Percentiles rank a stretch among this genome's conserved stretches.
Conservation (phyloP, 2,888 invertebrate genomes). For the Aelia acuminata region DNA sequence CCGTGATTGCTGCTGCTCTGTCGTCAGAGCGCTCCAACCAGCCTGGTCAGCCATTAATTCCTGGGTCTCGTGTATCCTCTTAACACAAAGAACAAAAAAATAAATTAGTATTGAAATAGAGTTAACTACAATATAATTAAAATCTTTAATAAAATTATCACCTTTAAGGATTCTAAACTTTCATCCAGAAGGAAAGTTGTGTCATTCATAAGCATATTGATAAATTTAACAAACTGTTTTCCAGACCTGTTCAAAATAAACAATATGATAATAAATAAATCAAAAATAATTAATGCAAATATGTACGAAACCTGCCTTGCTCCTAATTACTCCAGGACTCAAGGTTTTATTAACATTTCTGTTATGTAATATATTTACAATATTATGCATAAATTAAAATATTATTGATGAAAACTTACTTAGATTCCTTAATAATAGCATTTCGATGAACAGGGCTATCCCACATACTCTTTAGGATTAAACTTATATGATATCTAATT, state of each 20-base stretch:
- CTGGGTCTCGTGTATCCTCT: constrained; percentile 81
- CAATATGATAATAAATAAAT: neutral
- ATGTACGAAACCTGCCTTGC: too few relatives aligned
- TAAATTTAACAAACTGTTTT: constrained; percentile 94
- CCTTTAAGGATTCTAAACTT: constrained; percentile 89
- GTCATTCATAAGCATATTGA: constrained; percentile 99
- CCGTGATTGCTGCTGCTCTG: constrained; percentile 81
- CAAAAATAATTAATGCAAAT: too few relatives aligned
- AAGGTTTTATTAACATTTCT: too few relatives aligned
- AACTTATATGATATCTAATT: constrained; percentile 97
- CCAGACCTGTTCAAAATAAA: constrained; percentile 75
- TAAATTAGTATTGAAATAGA: neutral
- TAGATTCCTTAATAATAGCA: constrained; percentile 91
- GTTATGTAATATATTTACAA: too few relatives aligned
- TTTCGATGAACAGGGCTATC: constrained; percentile 87
- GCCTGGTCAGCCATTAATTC: constrained; percentile 81
- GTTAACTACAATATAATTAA: neutral
- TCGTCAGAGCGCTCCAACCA: constrained; percentile 78
- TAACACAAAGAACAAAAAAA: constrained; percentile 29
- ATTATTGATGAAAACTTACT: constrained; percentile 68
- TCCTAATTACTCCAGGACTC: too few relatives aligned
- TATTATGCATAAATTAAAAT: neutral
- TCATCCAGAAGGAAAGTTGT: constrained; percentile 97
- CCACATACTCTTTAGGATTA: constrained; percentile 97
- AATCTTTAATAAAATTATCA: constrained; percentile 35